A percentile compares a stretch with the other conserved stretches of the same genome.
Conservation (phyloP, 2,888 invertebrate species). For the Drosophila prostipennis region DNA sequence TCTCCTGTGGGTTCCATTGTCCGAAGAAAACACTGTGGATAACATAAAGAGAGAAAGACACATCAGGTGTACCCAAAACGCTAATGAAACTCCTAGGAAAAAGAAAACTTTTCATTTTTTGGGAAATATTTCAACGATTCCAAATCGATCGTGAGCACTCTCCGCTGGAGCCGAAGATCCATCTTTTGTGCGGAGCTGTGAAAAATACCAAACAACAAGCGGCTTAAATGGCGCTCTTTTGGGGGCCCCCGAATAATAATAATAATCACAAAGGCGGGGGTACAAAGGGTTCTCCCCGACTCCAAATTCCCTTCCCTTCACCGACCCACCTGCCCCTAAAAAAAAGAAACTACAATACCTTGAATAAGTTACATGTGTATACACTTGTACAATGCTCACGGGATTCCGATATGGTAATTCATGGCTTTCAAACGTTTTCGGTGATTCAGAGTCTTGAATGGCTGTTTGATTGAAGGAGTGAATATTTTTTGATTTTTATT, state of each 20-base stretch:
- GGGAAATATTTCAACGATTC: slow-evolving; percentile 55
- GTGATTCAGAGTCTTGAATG: slow-evolving; percentile 40
- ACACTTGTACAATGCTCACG: slow-evolving; percentile 55
- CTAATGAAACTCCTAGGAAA: slow-evolving; percentile 67
- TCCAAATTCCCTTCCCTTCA: slow-evolving; percentile 3
- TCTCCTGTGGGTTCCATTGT: slow-evolving; percentile 72
- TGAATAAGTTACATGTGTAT: slow-evolving; percentile 61
- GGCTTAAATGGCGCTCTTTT: slow-evolving; percentile 74
- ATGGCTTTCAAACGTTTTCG: slow-evolving; percentile 41
- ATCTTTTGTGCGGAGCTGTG: slow-evolving; percentile 74
- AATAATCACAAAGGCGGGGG: slow-evolving; percentile 36
- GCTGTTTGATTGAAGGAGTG: slow-evolving; percentile 36
- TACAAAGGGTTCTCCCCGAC: slow-evolving; percentile 53
- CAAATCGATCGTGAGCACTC: slow-evolving; percentile 67
- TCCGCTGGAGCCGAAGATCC: slow-evolving; percentile 72
- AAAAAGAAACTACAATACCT: slow-evolving; percentile 49
- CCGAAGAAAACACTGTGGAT: slow-evolving; percentile 3
- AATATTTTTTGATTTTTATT: slow-evolving; percentile 31
- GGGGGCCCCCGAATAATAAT: slow-evolving; percentile 49
- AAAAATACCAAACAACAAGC: slow-evolving; percentile 72
- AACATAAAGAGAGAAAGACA: slow-evolving; percentile 25
- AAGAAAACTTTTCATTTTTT: slow-evolving; percentile 49
- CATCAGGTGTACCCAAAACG: slow-evolving; percentile 65
- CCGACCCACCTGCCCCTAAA: slow-evolving; percentile 23
- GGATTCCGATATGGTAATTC: slow-evolving; percentile 69